phyloP scores from a whole-genome alignment of 2,888 invertebrate genomes.

The Petrophora chlorosata region DNA sequence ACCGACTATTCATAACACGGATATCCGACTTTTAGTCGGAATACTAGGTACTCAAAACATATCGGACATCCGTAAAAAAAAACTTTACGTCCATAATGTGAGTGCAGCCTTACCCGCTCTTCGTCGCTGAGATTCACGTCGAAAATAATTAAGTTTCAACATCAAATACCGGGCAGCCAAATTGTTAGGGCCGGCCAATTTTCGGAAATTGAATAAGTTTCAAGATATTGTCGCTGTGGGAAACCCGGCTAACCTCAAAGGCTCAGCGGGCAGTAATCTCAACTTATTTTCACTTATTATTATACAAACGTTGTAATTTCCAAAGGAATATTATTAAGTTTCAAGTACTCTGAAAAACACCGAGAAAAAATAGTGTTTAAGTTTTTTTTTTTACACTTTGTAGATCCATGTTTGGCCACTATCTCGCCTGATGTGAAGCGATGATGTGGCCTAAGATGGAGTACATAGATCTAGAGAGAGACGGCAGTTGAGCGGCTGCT shows the following conservation, averaged over 20 bases:
- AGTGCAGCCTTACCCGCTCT: too few relatives aligned
- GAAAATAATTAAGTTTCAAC: constrained; percentile 21
- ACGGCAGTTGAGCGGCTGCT: too few relatives aligned
- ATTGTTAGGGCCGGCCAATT: constrained; percentile 48
- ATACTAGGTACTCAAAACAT: too few relatives aligned
- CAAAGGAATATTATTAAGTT: constrained; percentile 44
- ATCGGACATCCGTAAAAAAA: too few relatives aligned
- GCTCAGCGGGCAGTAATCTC: constrained; percentile 43
- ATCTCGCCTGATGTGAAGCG: too few relatives aligned
- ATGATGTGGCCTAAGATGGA: too few relatives aligned
- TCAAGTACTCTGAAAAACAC: constrained; percentile 35
- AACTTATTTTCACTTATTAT: constrained; percentile 51
- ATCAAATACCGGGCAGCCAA: constrained; percentile 35
- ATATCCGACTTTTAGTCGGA: too few relatives aligned
- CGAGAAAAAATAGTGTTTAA: constrained; percentile 21
- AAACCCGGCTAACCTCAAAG: constrained; percentile 44
- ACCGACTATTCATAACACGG: too few relatives aligned
- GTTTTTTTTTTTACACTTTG: too few relatives aligned
- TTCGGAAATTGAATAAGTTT: constrained; percentile 64
- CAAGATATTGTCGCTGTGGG: constrained; percentile 49
- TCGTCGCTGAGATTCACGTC: background rate
- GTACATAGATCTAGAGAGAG: too few relatives aligned
- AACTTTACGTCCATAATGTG: too few relatives aligned
- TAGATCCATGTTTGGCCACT: too few relatives aligned
- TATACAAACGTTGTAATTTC: constrained; percentile 48